Percentiles rank a stretch among this genome's conserved stretches.
Conservation (phyloP, 2,113 vertebrate species). For the Forbesichthys papilliferus region DNA sequence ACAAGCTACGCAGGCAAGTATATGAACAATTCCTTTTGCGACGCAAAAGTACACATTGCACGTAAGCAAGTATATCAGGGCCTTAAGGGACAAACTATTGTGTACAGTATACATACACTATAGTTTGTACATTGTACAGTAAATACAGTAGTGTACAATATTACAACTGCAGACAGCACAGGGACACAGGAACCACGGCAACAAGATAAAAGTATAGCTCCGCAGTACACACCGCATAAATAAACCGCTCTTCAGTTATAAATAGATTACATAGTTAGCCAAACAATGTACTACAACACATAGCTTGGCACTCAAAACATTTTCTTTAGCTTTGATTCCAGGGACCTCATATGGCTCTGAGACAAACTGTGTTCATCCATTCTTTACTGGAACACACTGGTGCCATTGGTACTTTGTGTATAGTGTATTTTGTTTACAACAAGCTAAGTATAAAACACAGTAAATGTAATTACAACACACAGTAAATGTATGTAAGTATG, state of each 20-base stretch:
- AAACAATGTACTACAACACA: background rate
- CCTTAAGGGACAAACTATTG: background rate
- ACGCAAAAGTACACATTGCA: no score
- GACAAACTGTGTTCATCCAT: background rate
- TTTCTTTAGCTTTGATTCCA: background rate
- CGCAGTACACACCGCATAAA: background rate
- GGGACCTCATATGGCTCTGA: background rate
- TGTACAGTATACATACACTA: background rate
- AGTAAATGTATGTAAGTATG: no score
- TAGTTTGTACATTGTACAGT: no score
- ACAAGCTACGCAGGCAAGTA: no score
- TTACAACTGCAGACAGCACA: background rate
- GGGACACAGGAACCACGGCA: background rate
- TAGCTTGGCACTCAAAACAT: background rate
- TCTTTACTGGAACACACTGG: background rate
- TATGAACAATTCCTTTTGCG: no score
- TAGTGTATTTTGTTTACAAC: no score
- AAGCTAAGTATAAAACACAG: no score
- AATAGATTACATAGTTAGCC: conserved; percentile 4
- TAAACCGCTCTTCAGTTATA: background rate
- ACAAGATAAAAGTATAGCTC: background rate
- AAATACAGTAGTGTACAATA: background rate
- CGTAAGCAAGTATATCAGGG: no score
- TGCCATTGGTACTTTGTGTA: background rate
- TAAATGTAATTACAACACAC: no score